phyloP scores from a whole-genome alignment of 1,140 invertebrate species.

The Zaprionus lachaisei region DNA sequence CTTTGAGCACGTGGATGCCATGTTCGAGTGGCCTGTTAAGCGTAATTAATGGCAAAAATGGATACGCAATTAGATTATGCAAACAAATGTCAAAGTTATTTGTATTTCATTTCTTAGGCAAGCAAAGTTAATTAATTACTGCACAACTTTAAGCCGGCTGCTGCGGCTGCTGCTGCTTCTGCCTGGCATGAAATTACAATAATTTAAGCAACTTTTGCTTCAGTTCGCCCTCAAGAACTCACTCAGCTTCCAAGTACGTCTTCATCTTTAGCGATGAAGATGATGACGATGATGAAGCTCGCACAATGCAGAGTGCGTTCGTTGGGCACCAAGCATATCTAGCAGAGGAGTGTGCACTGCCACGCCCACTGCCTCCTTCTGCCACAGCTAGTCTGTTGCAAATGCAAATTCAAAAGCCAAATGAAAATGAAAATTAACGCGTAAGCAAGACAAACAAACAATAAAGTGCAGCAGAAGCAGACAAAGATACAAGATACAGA shows the following conservation, averaged over 20 bases:
- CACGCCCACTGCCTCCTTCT: slow-evolving; percentile 17
- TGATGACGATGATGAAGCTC: slow-evolving; percentile 15
- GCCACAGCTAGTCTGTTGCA: slow-evolving; percentile 42
- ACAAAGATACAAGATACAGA: slow-evolving; percentile 21
- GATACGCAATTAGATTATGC: slow-evolving; percentile 70
- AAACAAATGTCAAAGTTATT: slow-evolving; percentile 80
- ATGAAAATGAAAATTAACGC: slow-evolving; percentile 61
- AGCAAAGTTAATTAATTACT: slow-evolving; percentile 80
- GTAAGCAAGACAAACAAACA: slow-evolving; percentile 21
- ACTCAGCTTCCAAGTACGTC: slow-evolving; percentile 28
- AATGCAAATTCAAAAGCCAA: slow-evolving; percentile 58
- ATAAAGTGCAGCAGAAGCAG: slow-evolving; percentile 17
- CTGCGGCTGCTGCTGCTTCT: slow-evolving; percentile 7
- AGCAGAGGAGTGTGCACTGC: slow-evolving; percentile 45
- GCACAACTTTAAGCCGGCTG: slow-evolving; percentile 48
- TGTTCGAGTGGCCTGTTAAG: slow-evolving; percentile 38
- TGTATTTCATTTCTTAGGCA: slow-evolving; percentile 76
- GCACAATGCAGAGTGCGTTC: slow-evolving; percentile 31
- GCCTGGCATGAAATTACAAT: slow-evolving; percentile 60
- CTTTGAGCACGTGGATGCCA: slow-evolving; percentile 1
- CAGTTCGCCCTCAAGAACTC: slow-evolving; percentile 55
- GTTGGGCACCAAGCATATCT: slow-evolving; percentile 47
- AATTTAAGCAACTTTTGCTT: slow-evolving; percentile 69
- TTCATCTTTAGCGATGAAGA: not conserved
- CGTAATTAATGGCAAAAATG: slow-evolving; percentile 60